Evolutionary conservation across 2,797 vertebrate species (phyloP).

Genomic region (Petrocephalus sullivani): DNA sequence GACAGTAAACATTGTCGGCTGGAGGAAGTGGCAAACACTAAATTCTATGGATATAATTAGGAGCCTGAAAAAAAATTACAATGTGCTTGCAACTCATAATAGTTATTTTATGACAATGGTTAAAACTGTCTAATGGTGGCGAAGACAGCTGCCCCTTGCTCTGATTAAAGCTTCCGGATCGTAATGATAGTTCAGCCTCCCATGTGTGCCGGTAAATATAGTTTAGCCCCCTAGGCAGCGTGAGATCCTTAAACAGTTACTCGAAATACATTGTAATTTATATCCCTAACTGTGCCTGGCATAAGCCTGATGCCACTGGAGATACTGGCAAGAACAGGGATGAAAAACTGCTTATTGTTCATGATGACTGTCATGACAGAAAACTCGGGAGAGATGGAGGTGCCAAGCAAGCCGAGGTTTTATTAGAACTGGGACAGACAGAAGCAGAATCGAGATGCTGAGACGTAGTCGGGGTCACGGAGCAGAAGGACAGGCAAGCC

Average conservation of each 20-base stretch:
- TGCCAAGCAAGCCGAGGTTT: background rate
- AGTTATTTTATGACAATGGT: background rate
- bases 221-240: constrained; percentile 24
- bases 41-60: background rate
- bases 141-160: background rate
- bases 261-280: constrained; percentile 28
- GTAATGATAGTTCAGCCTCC: background rate
- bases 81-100: background rate
- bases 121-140: background rate
- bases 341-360: background rate
- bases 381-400: background rate
- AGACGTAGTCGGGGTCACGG: background rate
- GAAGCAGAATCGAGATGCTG: background rate
- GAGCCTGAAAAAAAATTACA: background rate
- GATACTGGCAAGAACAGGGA: too few species aligned
- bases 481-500: background rate
- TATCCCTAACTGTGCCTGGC: background rate
- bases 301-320: background rate
- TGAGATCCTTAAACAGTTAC: constrained; percentile 34
- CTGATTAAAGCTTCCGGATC: background rate
- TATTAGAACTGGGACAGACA: background rate
- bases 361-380: background rate
- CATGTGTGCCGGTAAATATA: constrained; percentile 13
- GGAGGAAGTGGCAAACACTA: background rate
- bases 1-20: background rate